Conservation (phyloP, 1,140 invertebrate genomes). For the Mya arenaria region DNA sequence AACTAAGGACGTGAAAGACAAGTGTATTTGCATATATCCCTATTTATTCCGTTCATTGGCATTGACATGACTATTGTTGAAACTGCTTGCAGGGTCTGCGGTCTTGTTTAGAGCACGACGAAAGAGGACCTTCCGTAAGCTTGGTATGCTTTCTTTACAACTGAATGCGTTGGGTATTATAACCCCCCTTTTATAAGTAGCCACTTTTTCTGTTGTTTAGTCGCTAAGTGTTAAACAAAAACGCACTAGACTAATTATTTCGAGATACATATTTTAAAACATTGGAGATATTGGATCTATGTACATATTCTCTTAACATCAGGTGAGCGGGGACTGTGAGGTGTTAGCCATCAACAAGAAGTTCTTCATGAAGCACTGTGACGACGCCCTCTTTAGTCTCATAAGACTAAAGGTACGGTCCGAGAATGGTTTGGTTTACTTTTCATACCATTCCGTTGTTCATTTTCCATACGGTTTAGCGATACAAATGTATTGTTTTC, state of each 20-base stretch:
- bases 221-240: too few relatives aligned
- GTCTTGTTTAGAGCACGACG: slow-evolving; percentile 72
- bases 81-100: slow-evolving; percentile 74
- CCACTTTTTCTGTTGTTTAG: not conserved
- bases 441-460: too few relatives aligned
- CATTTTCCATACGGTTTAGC: too few relatives aligned
- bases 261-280: not conserved
- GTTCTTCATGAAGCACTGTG: slow-evolving; percentile 77
- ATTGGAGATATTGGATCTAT: too few relatives aligned
- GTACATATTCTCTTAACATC: not conserved
- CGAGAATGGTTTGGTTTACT: too few relatives aligned
- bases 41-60: not conserved
- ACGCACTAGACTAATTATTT: not conserved
- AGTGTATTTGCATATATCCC: not conserved
- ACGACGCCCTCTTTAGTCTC: slow-evolving; percentile 75
- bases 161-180: not conserved
- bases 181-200: not conserved
- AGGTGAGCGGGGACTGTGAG: slow-evolving; percentile 79
- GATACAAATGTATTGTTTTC: too few relatives aligned
- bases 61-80: too few relatives aligned
- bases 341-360: slow-evolving; percentile 78
- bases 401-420: slow-evolving; percentile 73
- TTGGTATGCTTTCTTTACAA: slow-evolving; percentile 62
- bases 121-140: slow-evolving; percentile 75
- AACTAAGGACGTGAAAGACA: not conserved